Evolutionary conservation across 1,140 invertebrate species (phyloP).

Genomic region (Drosophila bocki): DNA sequence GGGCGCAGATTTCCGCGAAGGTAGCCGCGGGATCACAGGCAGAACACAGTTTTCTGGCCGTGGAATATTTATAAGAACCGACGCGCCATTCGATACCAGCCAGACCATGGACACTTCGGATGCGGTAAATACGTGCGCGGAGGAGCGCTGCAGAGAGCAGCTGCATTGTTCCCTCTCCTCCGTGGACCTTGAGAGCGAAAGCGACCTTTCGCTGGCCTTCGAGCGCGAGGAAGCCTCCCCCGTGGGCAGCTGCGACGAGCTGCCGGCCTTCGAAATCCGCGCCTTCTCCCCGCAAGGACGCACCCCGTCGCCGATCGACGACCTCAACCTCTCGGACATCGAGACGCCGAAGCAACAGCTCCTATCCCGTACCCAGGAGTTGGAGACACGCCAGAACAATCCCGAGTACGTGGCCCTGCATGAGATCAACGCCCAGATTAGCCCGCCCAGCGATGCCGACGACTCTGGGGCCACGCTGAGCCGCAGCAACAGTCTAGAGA

Average conservation of each 20-base stretch:
- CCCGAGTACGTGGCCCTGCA: conserved; percentile 76
- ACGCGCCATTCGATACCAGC: conserved; percentile 5
- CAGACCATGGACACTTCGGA: conserved; percentile 65
- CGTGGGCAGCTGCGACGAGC: conserved; percentile 64
- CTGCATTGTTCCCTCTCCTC: conserved; percentile 70
- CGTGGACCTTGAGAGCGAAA: conserved; percentile 71
- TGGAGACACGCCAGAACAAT: conserved; percentile 44
- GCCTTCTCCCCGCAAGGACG: conserved; percentile 73
- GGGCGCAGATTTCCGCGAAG: conserved; percentile 29
- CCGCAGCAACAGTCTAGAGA: conserved; percentile 67
- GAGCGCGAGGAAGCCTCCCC: conserved; percentile 57
- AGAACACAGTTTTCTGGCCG: not conserved
- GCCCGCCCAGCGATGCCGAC: conserved; percentile 65
- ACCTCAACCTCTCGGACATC: conserved; percentile 54
- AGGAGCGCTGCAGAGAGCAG: conserved; percentile 39
- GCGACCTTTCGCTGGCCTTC: conserved; percentile 72
- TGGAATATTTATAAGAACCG: conserved; percentile 37
- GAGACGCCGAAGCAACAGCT: conserved; percentile 55
- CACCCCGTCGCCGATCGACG: conserved; percentile 79
- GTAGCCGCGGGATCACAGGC: conserved; percentile 5
- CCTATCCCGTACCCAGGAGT: conserved; percentile 16
- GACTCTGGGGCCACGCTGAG: conserved; percentile 42
- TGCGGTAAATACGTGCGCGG: conserved; percentile 59
- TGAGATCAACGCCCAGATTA: conserved; percentile 82
- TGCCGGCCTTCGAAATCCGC: conserved; percentile 79